Evolutionary conservation across 1,140 invertebrate genomes (phyloP), one percentile per base, ranked within the genome.

Genomic region (Tribolium castaneum): DNA sequence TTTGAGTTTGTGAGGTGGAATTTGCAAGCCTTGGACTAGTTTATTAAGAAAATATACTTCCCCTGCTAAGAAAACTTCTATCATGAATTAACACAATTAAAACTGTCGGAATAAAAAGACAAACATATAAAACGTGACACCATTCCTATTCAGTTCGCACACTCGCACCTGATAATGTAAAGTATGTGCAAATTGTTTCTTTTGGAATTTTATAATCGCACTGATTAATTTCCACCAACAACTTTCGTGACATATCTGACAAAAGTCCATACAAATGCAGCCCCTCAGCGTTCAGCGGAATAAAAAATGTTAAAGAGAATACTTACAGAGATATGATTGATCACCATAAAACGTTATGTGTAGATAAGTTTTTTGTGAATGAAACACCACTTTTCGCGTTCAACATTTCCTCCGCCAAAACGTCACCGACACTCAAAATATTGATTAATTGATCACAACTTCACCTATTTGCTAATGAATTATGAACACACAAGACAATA

Each of bases 161-260:
- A 73, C 22, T 73, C 51, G 39, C 52, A 73, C 51, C 52, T 73
- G 49, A 71, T 49, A 34, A 14, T 16, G 30, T 73, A 52, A 51
- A 73, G 19, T 34, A 19, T 73, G n/a, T n/a, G n/a, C 39, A 73
- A 73, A 73, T 73, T 73, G 70, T 73, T 73, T 49, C 22, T 49
- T 52, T 14, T 19, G 19, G 56, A 12, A 35, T 62, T 30, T 30
- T 30, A 30, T 30, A 30, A 30, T 30, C 25, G 5, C 25, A 30
- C 25, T 30, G 25, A 35, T 35, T 66, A 35, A 66, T 66, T 66
- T 66, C n/a, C 39, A 45, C 7, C 59, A 66, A 35, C 59, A 59
- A 4, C 30, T 25, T 59, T 25, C 10, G 7, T 12, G 25, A 45
- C 39, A 45, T 34, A 6, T 25, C 12, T 19, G 22, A 59, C 59